Evolutionary conservation across 92 coral and sea anemone genomes (phyloP), one percentile per base, ranked within the genome.

Genomic region (Pocillopora meandrina): DNA sequence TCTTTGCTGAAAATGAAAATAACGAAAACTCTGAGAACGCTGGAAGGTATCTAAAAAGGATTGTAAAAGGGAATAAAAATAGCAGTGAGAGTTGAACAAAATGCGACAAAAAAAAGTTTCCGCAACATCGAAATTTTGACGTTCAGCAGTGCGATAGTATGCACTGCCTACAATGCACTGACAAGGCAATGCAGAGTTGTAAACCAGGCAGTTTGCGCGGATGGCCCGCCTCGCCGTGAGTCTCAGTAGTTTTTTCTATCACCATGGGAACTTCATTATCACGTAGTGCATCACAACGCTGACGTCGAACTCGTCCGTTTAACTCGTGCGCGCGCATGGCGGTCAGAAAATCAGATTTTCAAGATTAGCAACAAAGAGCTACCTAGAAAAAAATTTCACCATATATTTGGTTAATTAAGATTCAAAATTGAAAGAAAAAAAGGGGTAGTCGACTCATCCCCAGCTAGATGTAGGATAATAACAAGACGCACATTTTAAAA

Each of bases 1-100:
- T 91, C 90, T 18, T 77, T 78, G 62, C 92, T 89, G 79, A 58
- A 76, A 84, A 66, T 19, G 58, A 57, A 77, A 76, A 57, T 49
- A 52, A 61, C 55, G 52, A 42, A 26, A 42, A 61, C 9, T 61
- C 62, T 83, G 36, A 42, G n/a, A 80, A 55, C 56, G 56, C 31
- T 52, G 57, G 2, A 18, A 33, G 64, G 55, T 11, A 55, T 17
- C 34, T 26, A 67, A 4, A 8, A 13, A 56, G 12, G 33, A 55
- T 68, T 65, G 31, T 2, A 18, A 17, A 19, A 10, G 9, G n/a
- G 7, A 26, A 33, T 12, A 56, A 7, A 5, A 15, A 16, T 11
- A 78, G 12, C 56, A 0, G 34, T 21, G 64, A 26, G 49, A 42
- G 47, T 26, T 68, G 33, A 34, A 31, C 72, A 17, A 26, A 68